Conservation (phyloP, 2,888 invertebrate genomes). For the Osmoderma eremita region DNA sequence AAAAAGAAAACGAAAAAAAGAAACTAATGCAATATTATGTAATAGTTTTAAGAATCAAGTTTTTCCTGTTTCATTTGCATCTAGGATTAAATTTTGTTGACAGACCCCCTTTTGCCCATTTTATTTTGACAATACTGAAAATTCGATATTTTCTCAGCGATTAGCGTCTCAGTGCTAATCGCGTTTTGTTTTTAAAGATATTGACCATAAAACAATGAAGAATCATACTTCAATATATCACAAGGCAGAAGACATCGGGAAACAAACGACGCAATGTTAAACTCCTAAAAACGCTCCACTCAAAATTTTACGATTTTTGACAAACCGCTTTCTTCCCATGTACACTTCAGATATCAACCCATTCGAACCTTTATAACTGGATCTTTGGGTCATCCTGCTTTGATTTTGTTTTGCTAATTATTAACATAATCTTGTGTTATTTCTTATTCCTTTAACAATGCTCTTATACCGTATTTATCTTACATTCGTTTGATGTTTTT, state of each 20-base stretch:
- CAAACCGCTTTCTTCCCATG: neutral
- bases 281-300: neutral
- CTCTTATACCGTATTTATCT: too few relatives aligned
- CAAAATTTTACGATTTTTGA: slow-evolving; percentile 7
- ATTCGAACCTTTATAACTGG: too few relatives aligned
- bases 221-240: slow-evolving; percentile 7
- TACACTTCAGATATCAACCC: neutral
- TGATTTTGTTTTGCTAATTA: too few relatives aligned
- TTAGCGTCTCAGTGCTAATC: neutral
- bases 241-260: neutral
- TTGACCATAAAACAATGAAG: slow-evolving; percentile 4
- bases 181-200: neutral
- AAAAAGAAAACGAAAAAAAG: neutral
- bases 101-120: too few relatives aligned
- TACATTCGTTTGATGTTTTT: too few relatives aligned
- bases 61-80: too few relatives aligned
- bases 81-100: too few relatives aligned
- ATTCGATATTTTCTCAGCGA: neutral
- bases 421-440: too few relatives aligned
- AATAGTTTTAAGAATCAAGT: neutral
- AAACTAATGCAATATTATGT: neutral
- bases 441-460: too few relatives aligned
- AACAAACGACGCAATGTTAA: neutral
- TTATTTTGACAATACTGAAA: neutral
- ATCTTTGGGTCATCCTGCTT: too few relatives aligned